Evolutionary conservation across 2,113 vertebrate species (phyloP), one percentile per base, ranked within the genome.

Genomic region (Reinhardtius hippoglossoides): DNA sequence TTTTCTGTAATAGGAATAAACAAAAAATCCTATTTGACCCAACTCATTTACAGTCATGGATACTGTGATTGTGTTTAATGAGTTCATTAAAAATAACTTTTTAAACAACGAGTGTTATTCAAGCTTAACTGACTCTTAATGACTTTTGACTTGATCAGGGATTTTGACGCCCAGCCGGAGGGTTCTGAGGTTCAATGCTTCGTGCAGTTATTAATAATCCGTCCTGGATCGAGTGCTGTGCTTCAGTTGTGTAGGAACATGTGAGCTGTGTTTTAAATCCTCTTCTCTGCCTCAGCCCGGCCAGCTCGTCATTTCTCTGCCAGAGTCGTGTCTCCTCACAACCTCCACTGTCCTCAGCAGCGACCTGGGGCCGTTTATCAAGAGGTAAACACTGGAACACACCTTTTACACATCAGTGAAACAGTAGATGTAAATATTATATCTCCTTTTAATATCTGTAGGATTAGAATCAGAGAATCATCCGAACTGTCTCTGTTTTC

Each of bases 291-390:
- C 6, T 18, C 87, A 99, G 98, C 91, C 95, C 8, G 95, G 95
- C 5, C 92, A 96, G 67, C 48, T 95, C 83, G 20, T 99, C 15
- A 95, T 99, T 78, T 96, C 97, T 0, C 83, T 99, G 85, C 97
- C 97, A 0, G 95, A 96, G 90, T 94, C 92, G 6, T 99, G 96
- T 90, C 95, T 99, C 66, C 92, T 99, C 74, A 98, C 97, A 48
- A 96, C 97, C 0, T 82, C 84, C 9, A 95, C 95, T 0, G 97
- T 99, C 61, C 94, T 98, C 18, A 75, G 65, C 66, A 97, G 97
- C 90, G 93, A 91, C 88, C 65, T 99, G 84, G 96, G 96, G 42
- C 81, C 76, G 4, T 95, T 95, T 62, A 92, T 99, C 75, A 88
- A 81, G 81, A 95, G 93, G 98, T 99, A 91, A 35, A 61, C 23